phyloP scores from a whole-genome alignment of 2,888 invertebrate genomes.

The Mantis religiosa region DNA sequence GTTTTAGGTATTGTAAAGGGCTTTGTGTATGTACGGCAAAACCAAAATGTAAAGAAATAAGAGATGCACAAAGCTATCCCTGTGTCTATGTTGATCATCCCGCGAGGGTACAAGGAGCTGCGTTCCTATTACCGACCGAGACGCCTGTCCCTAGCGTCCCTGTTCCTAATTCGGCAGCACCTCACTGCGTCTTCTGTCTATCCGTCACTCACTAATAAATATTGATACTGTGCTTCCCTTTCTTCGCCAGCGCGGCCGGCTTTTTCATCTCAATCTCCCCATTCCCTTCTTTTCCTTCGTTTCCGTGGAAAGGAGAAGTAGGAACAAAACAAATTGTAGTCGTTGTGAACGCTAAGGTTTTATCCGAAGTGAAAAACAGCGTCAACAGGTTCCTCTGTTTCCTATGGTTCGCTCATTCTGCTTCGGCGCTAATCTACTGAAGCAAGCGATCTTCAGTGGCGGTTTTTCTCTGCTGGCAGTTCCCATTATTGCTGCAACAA shows the following conservation, averaged over 20 bases:
- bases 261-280: slow-evolving; percentile 8
- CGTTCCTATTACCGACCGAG: not conserved
- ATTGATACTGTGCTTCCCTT: slow-evolving; percentile 17
- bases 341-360: slow-evolving; percentile 1
- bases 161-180: slow-evolving; percentile 13
- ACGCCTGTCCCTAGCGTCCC: not conserved
- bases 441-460: not conserved
- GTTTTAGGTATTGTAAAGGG: too few species aligned
- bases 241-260: not conserved
- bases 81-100: not conserved
- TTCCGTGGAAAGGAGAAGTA: not conserved
- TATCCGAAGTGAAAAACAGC: not conserved
- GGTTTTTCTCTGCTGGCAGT: not conserved
- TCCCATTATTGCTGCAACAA: too few species aligned
- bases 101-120: not conserved
- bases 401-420: not conserved
- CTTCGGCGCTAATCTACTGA: not conserved
- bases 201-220: slow-evolving; percentile 23
- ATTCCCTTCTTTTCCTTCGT: not conserved
- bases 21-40: too few species aligned
- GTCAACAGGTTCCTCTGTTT: not conserved
- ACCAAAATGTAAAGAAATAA: too few species aligned
- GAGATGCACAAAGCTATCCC: not conserved
- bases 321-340: slow-evolving; percentile 26
- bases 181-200: slow-evolving; percentile 8